Percentiles rank a stretch among this genome's conserved stretches.
These are phyloP conservation scores for Podiceps cristatus DNA, from an alignment of 2,113 vertebrate genomes.

Conservation along the genomic window DNA sequence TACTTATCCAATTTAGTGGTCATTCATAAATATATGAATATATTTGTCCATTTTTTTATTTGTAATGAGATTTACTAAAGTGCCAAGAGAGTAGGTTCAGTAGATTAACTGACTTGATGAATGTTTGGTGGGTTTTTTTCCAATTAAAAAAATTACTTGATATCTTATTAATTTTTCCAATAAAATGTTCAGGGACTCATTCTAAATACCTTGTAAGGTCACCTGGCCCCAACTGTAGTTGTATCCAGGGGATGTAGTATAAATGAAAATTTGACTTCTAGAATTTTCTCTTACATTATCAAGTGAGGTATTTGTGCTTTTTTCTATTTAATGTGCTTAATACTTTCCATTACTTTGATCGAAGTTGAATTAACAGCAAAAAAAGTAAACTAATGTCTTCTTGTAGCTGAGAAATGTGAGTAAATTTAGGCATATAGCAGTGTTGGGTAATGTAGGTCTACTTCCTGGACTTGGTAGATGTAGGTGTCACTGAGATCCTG, in stretches of 20 bases:
- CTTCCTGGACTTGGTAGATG: background rate
- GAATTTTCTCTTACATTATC: background rate
- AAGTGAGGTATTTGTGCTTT: background rate
- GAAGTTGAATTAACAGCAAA: background rate
- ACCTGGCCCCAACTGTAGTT: background rate
- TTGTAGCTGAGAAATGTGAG: background rate
- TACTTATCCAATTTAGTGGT: background rate
- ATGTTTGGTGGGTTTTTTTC: background rate
- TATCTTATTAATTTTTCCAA: background rate
- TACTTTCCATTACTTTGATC: background rate
- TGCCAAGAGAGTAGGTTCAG: background rate
- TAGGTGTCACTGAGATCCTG: background rate
- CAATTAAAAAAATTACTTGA: background rate
- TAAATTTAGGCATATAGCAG: background rate
- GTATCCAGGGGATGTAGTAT: background rate
- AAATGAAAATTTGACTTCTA: background rate
- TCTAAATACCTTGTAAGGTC: background rate
- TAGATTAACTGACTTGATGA: background rate
- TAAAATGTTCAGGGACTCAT: background rate
- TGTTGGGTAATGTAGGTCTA: background rate
- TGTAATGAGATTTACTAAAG: background rate
- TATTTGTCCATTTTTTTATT: background rate
- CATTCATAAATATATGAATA: background rate
- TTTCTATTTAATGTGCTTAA: background rate
- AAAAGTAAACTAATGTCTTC: background rate